Percentiles rank a stretch among this genome's conserved stretches.
These are phyloP conservation scores for Lophius americanus DNA, from an alignment of 2,797 vertebrate genomes.

Conservation along the genomic window DNA sequence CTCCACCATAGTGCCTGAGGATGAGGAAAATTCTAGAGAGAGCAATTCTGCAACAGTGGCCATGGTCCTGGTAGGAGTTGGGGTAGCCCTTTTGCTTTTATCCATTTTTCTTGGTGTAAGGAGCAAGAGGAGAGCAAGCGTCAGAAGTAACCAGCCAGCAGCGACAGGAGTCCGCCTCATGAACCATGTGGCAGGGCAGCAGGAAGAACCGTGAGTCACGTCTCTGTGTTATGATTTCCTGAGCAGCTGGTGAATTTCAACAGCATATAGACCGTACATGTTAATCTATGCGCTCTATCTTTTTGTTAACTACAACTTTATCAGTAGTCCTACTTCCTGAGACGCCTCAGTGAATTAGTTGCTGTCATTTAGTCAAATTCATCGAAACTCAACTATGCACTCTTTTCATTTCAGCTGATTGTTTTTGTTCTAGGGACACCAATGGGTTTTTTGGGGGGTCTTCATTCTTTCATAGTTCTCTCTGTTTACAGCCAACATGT, in stretches of 20 bases:
- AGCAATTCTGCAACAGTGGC: constrained; percentile 88
- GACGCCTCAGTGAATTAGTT: background rate
- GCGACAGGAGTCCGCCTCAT: constrained; percentile 23
- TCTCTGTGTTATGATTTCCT: constrained; percentile 4
- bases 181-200: constrained; percentile 32
- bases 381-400: background rate
- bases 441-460: background rate
- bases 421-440: background rate
- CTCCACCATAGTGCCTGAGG: background rate
- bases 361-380: background rate
- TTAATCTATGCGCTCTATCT: no score
- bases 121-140: constrained; percentile 78
- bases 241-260: no score
- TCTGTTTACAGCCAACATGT: background rate
- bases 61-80: constrained; percentile 89
- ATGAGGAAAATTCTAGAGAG: fast-evolving
- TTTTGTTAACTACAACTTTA: background rate
- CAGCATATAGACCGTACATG: no score
- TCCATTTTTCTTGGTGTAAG: constrained; percentile 88
- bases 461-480: background rate
- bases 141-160: constrained; percentile 35
- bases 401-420: no score
- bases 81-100: constrained; percentile 85
- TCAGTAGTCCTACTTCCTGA: background rate
- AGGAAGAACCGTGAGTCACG: constrained; percentile 62